phyloP scores from a whole-genome alignment of 2,888 invertebrate genomes.

The Laothoe populi region DNA sequence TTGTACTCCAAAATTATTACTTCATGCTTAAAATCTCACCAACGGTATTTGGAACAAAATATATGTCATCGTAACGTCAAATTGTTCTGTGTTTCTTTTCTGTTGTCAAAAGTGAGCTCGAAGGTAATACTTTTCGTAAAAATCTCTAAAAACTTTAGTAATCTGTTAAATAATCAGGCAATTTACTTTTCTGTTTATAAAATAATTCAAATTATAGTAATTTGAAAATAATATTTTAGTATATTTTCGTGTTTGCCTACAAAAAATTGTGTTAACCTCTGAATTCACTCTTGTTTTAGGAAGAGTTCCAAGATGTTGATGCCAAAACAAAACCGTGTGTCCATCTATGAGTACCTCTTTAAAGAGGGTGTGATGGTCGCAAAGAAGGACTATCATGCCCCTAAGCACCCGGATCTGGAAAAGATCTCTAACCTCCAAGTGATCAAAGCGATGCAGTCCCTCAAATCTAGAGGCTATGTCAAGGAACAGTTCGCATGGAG shows the following conservation, averaged over 20 bases:
- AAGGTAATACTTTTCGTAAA: slow-evolving; percentile 24
- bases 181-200: neutral
- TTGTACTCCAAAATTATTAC: neutral
- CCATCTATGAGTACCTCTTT: slow-evolving; percentile 99
- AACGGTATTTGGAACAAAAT: neutral
- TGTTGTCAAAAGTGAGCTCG: slow-evolving; percentile 30
- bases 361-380: slow-evolving; percentile 99
- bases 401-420: slow-evolving; percentile 98
- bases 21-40: neutral
- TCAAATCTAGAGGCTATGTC: slow-evolving; percentile 98
- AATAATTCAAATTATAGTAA: neutral
- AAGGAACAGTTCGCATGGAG: slow-evolving; percentile 99
- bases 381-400: slow-evolving; percentile 98
- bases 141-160: slow-evolving; percentile 19
- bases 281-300: slow-evolving; percentile 64
- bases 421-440: slow-evolving; percentile 98
- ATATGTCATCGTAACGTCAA: slow-evolving; percentile 11
- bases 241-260: neutral
- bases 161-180: neutral
- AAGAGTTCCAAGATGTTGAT: slow-evolving; percentile 96
- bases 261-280: slow-evolving; percentile 49
- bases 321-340: slow-evolving; percentile 98
- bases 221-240: slow-evolving; percentile 5
- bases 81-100: slow-evolving; percentile 19
- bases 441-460: slow-evolving; percentile 98